Percentiles rank a stretch among this genome's conserved stretches.
Evolutionary conservation across 2,797 vertebrate species (phyloP).

Genomic region (Anas bahamensis): DNA sequence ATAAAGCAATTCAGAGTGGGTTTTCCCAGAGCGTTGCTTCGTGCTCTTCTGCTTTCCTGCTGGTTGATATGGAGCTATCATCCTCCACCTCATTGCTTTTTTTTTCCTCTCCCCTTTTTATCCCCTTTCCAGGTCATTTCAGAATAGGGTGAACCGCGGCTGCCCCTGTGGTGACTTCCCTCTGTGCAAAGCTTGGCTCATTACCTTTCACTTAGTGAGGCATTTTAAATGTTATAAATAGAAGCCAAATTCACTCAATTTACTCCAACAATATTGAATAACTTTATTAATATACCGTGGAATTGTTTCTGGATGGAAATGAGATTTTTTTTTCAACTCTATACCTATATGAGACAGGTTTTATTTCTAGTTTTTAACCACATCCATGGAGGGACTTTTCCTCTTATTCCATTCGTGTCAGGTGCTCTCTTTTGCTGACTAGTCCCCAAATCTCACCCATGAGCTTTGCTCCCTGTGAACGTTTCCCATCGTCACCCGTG

Average conservation of each 20-base stretch:
- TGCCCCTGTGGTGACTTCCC: not conserved
- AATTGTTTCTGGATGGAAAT: not conserved
- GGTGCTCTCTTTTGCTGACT: not conserved
- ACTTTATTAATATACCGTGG: not conserved
- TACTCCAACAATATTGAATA: not conserved
- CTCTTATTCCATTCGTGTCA: accelerated
- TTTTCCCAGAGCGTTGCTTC: not conserved
- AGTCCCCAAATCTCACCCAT: not conserved
- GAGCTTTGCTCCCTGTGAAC: not conserved
- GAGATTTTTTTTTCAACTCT: accelerated
- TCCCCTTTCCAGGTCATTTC: not conserved
- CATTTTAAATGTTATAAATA: not conserved
- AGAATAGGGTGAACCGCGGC: not conserved
- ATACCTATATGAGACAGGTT: not conserved
- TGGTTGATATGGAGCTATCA: not conserved
- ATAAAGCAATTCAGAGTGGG: not conserved
- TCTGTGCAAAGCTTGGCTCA: not conserved
- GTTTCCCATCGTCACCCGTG: accelerated
- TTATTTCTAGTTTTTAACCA: not conserved
- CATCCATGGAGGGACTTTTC: accelerated
- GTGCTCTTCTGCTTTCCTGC: not conserved
- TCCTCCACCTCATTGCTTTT: not conserved
- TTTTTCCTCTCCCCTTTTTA: not conserved
- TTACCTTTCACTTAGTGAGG: not conserved
- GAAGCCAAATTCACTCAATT: not conserved